Base-by-base conservation (phyloP, 2,888 invertebrate genomes). In the Gnatocerus cornutus region DNA sequence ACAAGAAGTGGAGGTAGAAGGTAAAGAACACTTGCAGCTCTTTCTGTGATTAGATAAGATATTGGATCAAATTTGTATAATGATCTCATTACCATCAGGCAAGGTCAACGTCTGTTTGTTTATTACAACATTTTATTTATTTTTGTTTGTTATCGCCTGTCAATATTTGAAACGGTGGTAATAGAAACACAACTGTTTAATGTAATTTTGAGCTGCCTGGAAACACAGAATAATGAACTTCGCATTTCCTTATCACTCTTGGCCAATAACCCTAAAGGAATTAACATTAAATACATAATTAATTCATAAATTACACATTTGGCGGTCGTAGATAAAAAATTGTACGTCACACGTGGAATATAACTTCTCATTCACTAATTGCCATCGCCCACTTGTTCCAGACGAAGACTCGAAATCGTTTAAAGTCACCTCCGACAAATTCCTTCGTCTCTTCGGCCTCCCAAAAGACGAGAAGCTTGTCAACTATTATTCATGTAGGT, bases 391-490 rank as follows among this genome's bases (percentile, higher is more conserved):
- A 33, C 7, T n/a, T n/a, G 9, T 33, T 33, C 33, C 55, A 69
- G 97, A 97, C 88, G 93, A 94, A 85, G 96, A 95, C 79, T 92
- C 95, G 41, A 89, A 92, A 74, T 87, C 90, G 65, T 93, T 93
- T 80, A 92, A 92, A 86, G 89, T 90, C 78, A 91, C 93, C 39
- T 90, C 91, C 14, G 91, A 91, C 77, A 94, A 94, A 84, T 99
- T 98, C 84, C 92, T 93, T 78, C 90, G 94, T 82, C 87, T 95
- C 76, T 99, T 99, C 85, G 92, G 92, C 79, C 90, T 99, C 89
- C 94, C 97, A 0, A 90, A 90, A 78, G 97, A 98, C 81, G 99
- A 99, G 82, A 98, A 96, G 84, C 88, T 99, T 76, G 98, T 99
- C 9, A 98, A 96, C 85, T 97, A 95, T 83, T 96, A 95, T 84